A percentile compares a stretch with the other conserved stretches of the same genome.
Conservation (phyloP, 2,888 invertebrate genomes). For the Mamestra brassicae region DNA sequence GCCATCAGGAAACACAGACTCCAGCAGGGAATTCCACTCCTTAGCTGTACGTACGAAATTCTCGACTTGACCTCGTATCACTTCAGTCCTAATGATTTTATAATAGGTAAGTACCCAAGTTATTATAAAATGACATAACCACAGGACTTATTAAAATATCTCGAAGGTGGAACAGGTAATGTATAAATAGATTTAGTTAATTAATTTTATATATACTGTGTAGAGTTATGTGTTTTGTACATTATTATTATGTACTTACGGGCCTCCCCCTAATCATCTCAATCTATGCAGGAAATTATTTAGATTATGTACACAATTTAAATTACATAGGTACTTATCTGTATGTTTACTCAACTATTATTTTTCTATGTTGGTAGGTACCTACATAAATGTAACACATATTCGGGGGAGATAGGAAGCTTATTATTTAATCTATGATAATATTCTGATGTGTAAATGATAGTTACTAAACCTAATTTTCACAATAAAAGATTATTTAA, state of each 20-base stretch:
- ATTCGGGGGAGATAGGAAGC: background rate
- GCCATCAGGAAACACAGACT: too few species aligned
- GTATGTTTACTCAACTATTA: background rate
- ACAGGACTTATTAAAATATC: background rate
- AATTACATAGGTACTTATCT: background rate
- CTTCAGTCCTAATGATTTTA: too few species aligned
- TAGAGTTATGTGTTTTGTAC: constrained; percentile 5
- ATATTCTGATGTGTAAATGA: constrained; percentile 9
- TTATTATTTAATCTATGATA: constrained; percentile 10
- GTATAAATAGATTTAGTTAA: constrained; percentile 9
- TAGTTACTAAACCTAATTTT: background rate
- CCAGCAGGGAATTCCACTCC: too few species aligned
- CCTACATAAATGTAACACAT: background rate
- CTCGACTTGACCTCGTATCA: too few species aligned
- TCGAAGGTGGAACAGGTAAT: background rate
- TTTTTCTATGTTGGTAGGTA: background rate
- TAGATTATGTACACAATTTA: constrained; percentile 23
- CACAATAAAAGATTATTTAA: constrained; percentile 12
- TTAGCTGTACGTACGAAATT: too few species aligned
- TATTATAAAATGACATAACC: background rate
- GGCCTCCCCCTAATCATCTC: constrained; percentile 41
- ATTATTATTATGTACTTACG: constrained; percentile 5
- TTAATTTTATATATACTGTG: background rate
- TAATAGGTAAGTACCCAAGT: too few species aligned
- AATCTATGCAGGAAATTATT: constrained; percentile 29